phyloP scores from a whole-genome alignment of 2,888 invertebrate species.

The Oscheius sp. region DNA sequence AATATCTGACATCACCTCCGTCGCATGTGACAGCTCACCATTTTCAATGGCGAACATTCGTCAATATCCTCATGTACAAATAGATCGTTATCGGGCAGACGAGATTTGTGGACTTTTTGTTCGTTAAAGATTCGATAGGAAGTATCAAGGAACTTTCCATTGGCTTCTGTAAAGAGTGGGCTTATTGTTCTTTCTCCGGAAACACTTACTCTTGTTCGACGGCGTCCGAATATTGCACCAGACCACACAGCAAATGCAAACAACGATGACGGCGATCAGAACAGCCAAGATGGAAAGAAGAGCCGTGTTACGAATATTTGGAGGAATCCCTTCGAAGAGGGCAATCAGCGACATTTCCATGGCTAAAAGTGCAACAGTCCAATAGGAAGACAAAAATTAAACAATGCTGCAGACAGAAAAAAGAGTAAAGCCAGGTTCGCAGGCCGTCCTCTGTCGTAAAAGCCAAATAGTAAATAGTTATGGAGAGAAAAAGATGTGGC shows the following conservation, averaged over 20 bases:
- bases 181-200: neutral
- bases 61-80: conserved; percentile 46
- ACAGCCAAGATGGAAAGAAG: conserved; percentile 12
- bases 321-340: conserved; percentile 15
- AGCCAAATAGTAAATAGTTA: conserved; percentile 21
- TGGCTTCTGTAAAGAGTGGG: conserved; percentile 45
- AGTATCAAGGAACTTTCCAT: conserved; percentile 62
- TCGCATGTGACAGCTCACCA: conserved; percentile 38
- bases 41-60: conserved; percentile 55
- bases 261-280: conserved; percentile 38
- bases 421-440: conserved; percentile 39
- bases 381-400: conserved; percentile 26
- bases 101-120: conserved; percentile 60
- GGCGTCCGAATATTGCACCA: conserved; percentile 45
- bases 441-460: conserved; percentile 37
- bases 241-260: conserved; percentile 50
- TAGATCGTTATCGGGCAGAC: conserved; percentile 44
- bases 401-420: conserved; percentile 34
- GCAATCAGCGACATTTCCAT: conserved; percentile 16
- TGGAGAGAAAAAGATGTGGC: neutral
- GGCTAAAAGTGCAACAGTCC: neutral
- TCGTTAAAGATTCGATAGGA: conserved; percentile 64
- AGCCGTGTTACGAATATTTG: neutral
- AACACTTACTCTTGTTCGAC: conserved; percentile 28
- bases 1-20: neutral